phyloP scores from a whole-genome alignment of 1,140 invertebrate species.

The Pseudomyrmex dendroicus region DNA sequence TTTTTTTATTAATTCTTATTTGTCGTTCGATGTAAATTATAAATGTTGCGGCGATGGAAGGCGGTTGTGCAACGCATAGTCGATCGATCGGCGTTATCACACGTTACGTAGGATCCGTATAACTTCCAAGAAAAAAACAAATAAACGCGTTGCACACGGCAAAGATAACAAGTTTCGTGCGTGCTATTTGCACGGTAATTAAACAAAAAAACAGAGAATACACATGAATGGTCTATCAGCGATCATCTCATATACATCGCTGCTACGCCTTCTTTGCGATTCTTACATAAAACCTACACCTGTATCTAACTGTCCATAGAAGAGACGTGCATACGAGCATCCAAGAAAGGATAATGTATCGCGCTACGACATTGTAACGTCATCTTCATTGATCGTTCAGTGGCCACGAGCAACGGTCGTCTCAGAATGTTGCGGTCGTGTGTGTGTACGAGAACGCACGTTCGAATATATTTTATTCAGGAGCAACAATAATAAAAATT shows the following conservation, averaged over 20 bases:
- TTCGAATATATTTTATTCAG: too few relatives aligned
- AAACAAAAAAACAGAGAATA: neutral
- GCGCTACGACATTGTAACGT: slow-evolving; percentile 51
- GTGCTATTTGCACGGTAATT: neutral
- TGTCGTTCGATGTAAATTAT: neutral
- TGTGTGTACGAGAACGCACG: too few relatives aligned
- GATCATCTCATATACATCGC: neutral
- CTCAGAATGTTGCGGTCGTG: neutral
- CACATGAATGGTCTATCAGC: neutral
- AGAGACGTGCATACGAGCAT: slow-evolving; percentile 8
- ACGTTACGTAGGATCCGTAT: neutral
- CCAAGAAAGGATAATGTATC: slow-evolving; percentile 38
- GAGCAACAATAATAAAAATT: too few relatives aligned
- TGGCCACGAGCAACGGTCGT: slow-evolving; percentile 28
- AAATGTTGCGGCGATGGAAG: neutral
- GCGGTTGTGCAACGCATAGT: neutral
- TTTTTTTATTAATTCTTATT: slow-evolving; percentile 5
- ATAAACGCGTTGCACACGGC: neutral
- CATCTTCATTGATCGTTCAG: slow-evolving; percentile 62
- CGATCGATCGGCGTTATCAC: neutral
- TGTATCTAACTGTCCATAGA: slow-evolving; percentile 43
- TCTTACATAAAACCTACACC: slow-evolving; percentile 30
- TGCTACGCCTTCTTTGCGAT: neutral
- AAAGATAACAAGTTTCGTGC: too few relatives aligned
- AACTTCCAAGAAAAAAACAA: neutral